A percentile compares a stretch with the other conserved stretches of the same genome.
Evolutionary conservation across 1,140 invertebrate genomes (phyloP).

Genomic region (Drosophila navojoa): DNA sequence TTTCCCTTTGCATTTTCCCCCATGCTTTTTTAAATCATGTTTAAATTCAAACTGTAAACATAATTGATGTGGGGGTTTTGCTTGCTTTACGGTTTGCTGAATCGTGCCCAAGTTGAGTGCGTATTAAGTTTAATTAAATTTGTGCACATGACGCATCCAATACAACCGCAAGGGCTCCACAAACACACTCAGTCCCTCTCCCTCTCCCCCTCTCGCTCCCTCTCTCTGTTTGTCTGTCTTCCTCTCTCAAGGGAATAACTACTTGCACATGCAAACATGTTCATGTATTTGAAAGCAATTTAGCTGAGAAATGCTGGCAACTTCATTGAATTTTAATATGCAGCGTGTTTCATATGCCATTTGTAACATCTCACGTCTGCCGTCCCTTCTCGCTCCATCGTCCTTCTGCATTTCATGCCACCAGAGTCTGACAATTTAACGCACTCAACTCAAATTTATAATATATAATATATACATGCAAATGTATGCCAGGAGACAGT

Average conservation of each 20-base stretch:
- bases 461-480: background rate
- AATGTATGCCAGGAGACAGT: slow-evolving; percentile 8
- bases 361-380: slow-evolving; percentile 37
- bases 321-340: slow-evolving; percentile 81
- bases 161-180: slow-evolving; percentile 27
- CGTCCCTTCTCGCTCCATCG: background rate
- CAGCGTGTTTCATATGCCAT: slow-evolving; percentile 37
- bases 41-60: slow-evolving; percentile 60
- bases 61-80: slow-evolving; percentile 46
- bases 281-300: slow-evolving; percentile 75
- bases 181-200: background rate
- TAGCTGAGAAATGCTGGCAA: slow-evolving; percentile 68
- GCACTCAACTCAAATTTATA: slow-evolving; percentile 17
- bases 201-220: too few relatives aligned
- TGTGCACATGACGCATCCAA: slow-evolving; percentile 49
- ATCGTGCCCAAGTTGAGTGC: slow-evolving; percentile 29
- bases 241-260: too few relatives aligned
- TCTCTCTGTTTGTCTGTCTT: too few relatives aligned
- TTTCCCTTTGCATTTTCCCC: slow-evolving; percentile 1
- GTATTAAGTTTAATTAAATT: slow-evolving; percentile 77
- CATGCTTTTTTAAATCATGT: slow-evolving; percentile 18
- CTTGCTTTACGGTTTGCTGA: background rate
- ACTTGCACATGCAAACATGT: slow-evolving; percentile 20
- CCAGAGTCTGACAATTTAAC: slow-evolving; percentile 21
- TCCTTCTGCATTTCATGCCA: background rate